phyloP scores from a whole-genome alignment of 2,888 invertebrate species.

The Eristalis arbustorum region DNA sequence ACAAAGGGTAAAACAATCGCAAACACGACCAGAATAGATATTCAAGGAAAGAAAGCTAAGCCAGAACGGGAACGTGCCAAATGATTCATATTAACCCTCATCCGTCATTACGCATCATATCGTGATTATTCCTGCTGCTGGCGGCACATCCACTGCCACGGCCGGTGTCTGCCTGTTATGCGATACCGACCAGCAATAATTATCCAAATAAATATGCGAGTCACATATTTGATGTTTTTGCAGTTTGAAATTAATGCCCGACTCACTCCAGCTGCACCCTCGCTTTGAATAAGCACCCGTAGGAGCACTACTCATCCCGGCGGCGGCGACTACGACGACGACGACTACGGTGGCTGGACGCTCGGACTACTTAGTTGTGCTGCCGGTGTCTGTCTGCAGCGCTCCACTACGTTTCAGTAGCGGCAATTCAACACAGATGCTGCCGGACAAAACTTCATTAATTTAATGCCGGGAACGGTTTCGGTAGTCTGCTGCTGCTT shows the following conservation, averaged over 20 bases:
- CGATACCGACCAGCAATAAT: constrained; percentile 62
- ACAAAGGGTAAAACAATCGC: neutral
- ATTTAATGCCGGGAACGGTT: constrained; percentile 69
- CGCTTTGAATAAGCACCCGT: constrained; percentile 10
- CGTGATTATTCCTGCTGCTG: constrained; percentile 25
- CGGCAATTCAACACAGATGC: constrained; percentile 69
- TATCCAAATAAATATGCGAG: constrained; percentile 70
- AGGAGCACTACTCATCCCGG: constrained; percentile 47
- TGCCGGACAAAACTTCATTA: constrained; percentile 71
- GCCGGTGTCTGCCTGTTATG: constrained; percentile 31
- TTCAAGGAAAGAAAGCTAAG: neutral
- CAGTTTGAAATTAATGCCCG: constrained; percentile 68
- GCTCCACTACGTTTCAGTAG: constrained; percentile 33
- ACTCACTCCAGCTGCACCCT: constrained; percentile 11
- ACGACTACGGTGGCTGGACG: constrained; percentile 34
- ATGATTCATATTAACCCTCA: constrained; percentile 19
- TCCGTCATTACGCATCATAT: constrained; percentile 58
- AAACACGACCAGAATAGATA: neutral
- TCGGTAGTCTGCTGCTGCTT: constrained; percentile 43
- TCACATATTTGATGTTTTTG: constrained; percentile 71
- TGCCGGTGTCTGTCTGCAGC: constrained; percentile 38
- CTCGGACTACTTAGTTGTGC: constrained; percentile 32
- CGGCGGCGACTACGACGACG: neutral
- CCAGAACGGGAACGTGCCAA: neutral
- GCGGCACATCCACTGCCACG: neutral